Evolutionary conservation across 1,140 invertebrate species (phyloP), one percentile per base, ranked within the genome.

Genomic region (Druon quercuslanigerum): DNA sequence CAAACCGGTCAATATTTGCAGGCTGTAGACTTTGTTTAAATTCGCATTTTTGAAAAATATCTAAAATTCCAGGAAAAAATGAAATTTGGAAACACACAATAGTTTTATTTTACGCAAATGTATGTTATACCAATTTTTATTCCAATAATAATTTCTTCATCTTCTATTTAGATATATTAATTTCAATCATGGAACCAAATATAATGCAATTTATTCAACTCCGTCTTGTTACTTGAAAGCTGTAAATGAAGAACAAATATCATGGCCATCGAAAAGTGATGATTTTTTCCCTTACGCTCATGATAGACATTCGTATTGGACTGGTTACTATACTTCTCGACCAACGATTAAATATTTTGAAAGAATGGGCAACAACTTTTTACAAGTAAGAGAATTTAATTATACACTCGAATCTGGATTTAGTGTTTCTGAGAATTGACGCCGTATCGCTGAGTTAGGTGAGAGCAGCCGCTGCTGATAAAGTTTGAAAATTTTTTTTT

Each of bases 281-380:
- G 97, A 98, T 83, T 99, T 98, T 92, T 98, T 98, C 84, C 98
- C 98, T 0, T 99, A 99, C 90, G 95, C 97, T 0, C 95, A 95
- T 76, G 94, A 96, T 83, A 92, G 94, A 1, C 95, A 98, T 83
- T 92, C 95, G 0, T 98, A 95, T 88, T 99, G 98, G 98, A 98
- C 96, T 0, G 98, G 98, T 0, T 99, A 98, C 87, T 99, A 97
- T 87, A 97, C 97, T 0, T 99, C 97, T 0, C 93, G 96, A 71
- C 95, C 97, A 13, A 95, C 96, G 0, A 92, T 96, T 0, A 98
- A 98, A 84, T 94, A 94, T 66, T 96, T 85, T 76, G 96, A 97
- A 80, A 91, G 97, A 56, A 87, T 94, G 74, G 94, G 94, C 1
- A 98, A 97, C 85, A 95, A 95, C 84, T 94, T 96, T 72, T 88